Evolutionary conservation across 2,113 vertebrate genomes (phyloP), one percentile per base, ranked within the genome.

Genomic region (Mystacornis crossleyi): DNA sequence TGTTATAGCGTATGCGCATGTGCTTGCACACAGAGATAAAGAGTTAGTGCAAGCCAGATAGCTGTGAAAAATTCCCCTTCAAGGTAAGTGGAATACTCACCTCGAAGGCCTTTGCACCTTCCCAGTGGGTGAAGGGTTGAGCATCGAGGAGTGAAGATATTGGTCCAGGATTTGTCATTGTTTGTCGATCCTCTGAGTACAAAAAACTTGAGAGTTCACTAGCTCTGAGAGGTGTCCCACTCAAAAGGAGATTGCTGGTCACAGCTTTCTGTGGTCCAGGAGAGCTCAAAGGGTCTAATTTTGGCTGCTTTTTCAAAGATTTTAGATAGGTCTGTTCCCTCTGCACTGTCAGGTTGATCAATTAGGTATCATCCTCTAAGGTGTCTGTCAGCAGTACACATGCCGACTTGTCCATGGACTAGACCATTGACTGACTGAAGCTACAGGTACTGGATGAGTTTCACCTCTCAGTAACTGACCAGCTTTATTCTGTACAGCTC

Each of bases 171-270:
- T 64, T 74, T 3, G 3, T 40, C 8, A 5, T 24, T 65, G 18
- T 65, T 74, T 0, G 0, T 74, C 0, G 1, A 29, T 48, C 29
- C 15, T 48, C 29, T 0, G 1, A n/a, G 19, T 48, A 57, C 15
- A 40, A 74, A 64, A 66, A 28, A 5, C n/a, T n/a, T 48, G 50
- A 55, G 50, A 16, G 25, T 40, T 85, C 50, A 13, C 42, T 65
- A 55, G 50, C 25, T 74, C 42, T 48, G 50, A 48, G 42, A 73
- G 18, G 15, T n/a, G n/a, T 55, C 42, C 18, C 12, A 40, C 42
- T 57, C 29, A 48, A 42, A 48, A 14, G 7, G 21, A 48, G 38
- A 48, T 24, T 57, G 51, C 42, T 66, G 19, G 7, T 66, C 2
- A 1, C 42, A 34, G 34, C 20, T 36, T 48, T 19, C 31, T 50